Evolutionary conservation across 2,113 vertebrate genomes (phyloP).

Genomic region (Sterna hirundo): DNA sequence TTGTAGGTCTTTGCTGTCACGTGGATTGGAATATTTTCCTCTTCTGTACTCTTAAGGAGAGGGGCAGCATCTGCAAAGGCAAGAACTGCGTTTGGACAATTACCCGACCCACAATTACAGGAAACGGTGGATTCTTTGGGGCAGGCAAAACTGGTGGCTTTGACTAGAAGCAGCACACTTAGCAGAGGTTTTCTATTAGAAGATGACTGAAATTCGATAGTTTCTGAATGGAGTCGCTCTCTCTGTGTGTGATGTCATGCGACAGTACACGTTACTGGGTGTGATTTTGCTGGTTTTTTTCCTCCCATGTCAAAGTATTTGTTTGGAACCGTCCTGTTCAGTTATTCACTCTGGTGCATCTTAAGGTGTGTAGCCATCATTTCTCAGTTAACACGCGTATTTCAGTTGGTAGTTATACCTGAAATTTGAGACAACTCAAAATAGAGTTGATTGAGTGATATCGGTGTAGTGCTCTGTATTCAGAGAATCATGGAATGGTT

Average conservation of each 20-base stretch:
- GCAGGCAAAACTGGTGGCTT: neutral
- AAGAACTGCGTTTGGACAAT: neutral
- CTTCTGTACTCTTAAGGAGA: neutral
- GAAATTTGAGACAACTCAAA: neutral
- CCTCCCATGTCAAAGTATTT: neutral
- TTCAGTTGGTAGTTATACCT: neutral
- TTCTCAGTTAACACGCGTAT: neutral
- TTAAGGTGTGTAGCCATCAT: neutral
- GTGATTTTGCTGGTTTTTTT: neutral
- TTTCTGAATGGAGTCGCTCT: neutral
- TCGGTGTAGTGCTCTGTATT: neutral
- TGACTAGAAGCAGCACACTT: neutral
- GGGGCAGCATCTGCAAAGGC: neutral
- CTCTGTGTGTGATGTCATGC: neutral
- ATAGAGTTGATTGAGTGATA: neutral
- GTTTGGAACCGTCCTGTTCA: neutral
- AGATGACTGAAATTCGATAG: neutral
- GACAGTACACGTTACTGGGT: neutral
- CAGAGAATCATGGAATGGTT: neutral
- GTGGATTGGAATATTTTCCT: neutral
- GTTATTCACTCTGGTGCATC: neutral
- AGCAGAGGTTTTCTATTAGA: neutral
- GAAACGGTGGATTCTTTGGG: neutral
- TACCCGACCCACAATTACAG: neutral
- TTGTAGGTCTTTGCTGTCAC: neutral